Percentiles rank a stretch among this genome's conserved stretches.
Evolutionary conservation across 2,888 invertebrate species (phyloP).

Genomic region (Lissocephala sabroskyi): DNA sequence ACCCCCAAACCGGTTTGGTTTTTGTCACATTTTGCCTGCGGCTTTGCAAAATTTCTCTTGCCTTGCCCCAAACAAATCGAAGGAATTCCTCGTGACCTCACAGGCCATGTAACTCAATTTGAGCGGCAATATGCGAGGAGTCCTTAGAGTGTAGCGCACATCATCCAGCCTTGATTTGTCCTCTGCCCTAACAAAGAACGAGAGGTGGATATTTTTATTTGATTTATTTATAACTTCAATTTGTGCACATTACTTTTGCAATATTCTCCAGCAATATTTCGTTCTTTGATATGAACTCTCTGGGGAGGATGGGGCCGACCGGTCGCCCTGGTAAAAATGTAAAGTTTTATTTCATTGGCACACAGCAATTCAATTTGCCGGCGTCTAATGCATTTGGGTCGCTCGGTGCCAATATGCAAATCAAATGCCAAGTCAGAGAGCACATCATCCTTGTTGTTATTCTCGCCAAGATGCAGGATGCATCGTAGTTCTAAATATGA

Average conservation of each 20-base stretch:
- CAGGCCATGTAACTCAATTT: no score
- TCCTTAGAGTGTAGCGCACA: no score
- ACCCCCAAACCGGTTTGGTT: no score
- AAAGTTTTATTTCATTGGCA: slow-evolving; percentile 41
- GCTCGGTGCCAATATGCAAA: slow-evolving; percentile 23
- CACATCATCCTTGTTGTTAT: neutral
- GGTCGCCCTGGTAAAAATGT: slow-evolving; percentile 11
- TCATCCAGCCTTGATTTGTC: no score
- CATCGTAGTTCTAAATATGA: neutral
- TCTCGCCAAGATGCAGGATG: no score
- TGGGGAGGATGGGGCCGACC: neutral
- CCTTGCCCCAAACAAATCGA: no score
- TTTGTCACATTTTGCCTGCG: no score
- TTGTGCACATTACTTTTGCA: slow-evolving; percentile 57
- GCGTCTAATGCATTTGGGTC: slow-evolving; percentile 29
- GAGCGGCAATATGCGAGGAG: no score
- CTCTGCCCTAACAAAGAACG: no score
- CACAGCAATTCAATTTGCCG: slow-evolving; percentile 51
- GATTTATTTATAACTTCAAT: slow-evolving; percentile 65
- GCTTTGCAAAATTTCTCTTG: no score
- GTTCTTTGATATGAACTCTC: slow-evolving; percentile 20
- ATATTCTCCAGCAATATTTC: slow-evolving; percentile 20
- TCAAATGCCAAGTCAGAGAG: slow-evolving; percentile 22
- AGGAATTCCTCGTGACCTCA: no score
- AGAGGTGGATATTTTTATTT: slow-evolving; percentile 48